Conservation (phyloP, 2,113 vertebrate species). For the Centropus unirufus region DNA sequence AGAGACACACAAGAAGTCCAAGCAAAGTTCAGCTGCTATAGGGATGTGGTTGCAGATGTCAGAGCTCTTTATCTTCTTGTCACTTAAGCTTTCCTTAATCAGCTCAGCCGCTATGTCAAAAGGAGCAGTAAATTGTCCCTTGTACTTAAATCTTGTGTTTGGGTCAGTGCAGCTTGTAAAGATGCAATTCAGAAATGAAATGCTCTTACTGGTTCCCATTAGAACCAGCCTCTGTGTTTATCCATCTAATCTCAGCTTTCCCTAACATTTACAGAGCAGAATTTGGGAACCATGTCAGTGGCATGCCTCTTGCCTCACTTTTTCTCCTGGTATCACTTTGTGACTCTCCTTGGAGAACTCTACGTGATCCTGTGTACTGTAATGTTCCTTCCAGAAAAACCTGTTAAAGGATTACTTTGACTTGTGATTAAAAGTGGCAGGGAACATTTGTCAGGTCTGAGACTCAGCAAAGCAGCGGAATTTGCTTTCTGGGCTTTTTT, state of each 20-base stretch:
- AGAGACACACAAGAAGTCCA: background rate
- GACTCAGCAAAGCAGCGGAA: background rate
- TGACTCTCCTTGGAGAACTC: conserved; percentile 9
- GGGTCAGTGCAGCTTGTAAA: background rate
- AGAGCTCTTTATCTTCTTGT: background rate
- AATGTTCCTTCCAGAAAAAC: conserved; percentile 41
- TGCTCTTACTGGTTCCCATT: background rate
- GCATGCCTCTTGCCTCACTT: background rate
- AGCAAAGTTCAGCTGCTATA: background rate
- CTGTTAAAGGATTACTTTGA: conserved; percentile 50
- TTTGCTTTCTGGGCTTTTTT: background rate
- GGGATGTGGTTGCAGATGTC: background rate
- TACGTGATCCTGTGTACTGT: background rate
- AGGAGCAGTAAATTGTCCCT: background rate
- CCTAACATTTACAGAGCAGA: background rate
- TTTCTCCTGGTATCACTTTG: background rate
- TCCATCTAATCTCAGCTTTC: background rate
- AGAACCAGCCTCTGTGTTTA: background rate
- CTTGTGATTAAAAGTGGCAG: conserved; percentile 35
- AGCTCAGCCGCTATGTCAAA: background rate
- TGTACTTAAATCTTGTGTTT: background rate
- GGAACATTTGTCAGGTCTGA: background rate
- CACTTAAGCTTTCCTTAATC: background rate
- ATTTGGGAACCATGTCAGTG: fast-evolving
- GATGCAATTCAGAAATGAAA: background rate